These are phyloP conservation scores for Ochlodes sylvanus DNA, from an alignment of 2,888 invertebrate species.

Conservation along the genomic window DNA sequence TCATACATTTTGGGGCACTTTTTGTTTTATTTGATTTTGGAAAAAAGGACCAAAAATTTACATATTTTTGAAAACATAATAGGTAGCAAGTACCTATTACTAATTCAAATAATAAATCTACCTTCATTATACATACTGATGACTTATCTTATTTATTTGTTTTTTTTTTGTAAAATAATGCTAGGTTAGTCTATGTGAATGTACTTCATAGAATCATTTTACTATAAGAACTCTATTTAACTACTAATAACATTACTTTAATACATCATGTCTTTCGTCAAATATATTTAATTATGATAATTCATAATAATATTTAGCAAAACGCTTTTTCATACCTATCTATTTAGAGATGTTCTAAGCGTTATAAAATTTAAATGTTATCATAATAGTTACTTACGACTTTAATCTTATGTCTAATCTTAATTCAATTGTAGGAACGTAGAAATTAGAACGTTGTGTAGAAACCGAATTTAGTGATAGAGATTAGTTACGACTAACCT, in stretches of 20 bases:
- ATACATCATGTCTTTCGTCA: background rate
- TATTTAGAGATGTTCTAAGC: too few relatives aligned
- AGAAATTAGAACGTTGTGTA: conserved; percentile 8
- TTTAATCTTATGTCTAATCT: conserved; percentile 4
- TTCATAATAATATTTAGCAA: background rate
- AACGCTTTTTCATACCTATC: background rate
- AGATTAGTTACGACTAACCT: background rate
- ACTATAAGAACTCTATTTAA: background rate
- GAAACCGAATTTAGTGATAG: background rate
- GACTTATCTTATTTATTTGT: background rate
- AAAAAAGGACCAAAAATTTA: conserved; percentile 40
- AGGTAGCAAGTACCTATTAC: background rate
- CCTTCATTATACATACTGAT: background rate
- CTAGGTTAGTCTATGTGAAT: background rate
- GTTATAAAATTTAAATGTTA: too few relatives aligned
- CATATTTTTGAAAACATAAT: background rate
- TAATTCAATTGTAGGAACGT: background rate
- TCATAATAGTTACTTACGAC: background rate
- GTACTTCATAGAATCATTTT: background rate
- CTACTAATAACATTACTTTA: background rate
- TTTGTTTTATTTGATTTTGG: conserved; percentile 36
- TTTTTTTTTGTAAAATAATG: background rate
- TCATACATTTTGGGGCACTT: conserved; percentile 47
- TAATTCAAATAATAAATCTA: background rate
- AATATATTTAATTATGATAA: background rate